A percentile compares a stretch with the other conserved stretches of the same genome.
phyloP scores from a whole-genome alignment of 1,140 invertebrate species.

The Scaptomyza pallida region DNA sequence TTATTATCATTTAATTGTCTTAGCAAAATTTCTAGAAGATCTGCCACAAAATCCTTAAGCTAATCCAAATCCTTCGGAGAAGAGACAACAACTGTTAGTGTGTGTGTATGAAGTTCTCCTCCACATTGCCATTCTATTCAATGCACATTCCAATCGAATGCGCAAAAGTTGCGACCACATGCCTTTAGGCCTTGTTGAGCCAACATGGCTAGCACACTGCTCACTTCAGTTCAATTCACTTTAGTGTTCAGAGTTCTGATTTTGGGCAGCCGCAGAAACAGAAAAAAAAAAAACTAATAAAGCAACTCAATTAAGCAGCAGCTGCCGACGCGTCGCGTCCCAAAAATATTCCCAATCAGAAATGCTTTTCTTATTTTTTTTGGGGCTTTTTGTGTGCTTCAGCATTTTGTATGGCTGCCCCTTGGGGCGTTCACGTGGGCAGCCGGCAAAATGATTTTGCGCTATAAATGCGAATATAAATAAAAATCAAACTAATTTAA shows the following conservation, averaged over 20 bases:
- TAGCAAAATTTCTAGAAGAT: too few relatives aligned
- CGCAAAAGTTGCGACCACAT: slow-evolving; percentile 16
- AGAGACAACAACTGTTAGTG: background rate
- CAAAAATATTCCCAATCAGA: slow-evolving; percentile 51
- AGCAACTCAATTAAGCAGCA: slow-evolving; percentile 70
- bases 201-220: too few relatives aligned
- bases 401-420: slow-evolving; percentile 50
- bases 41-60: too few relatives aligned
- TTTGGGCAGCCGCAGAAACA: background rate
- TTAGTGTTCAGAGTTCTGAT: slow-evolving; percentile 2
- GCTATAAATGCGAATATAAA: slow-evolving; percentile 58
- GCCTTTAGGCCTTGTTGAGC: too few relatives aligned
- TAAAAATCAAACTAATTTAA: slow-evolving; percentile 74
- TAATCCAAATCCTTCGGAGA: too few relatives aligned
- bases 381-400: slow-evolving; percentile 15
- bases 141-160: slow-evolving; percentile 4
- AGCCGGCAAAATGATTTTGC: slow-evolving; percentile 28
- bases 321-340: slow-evolving; percentile 24
- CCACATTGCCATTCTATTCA: background rate
- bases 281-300: slow-evolving; percentile 65
- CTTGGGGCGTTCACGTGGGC: slow-evolving; percentile 21
- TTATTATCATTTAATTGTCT: too few relatives aligned
- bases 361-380: slow-evolving; percentile 33
- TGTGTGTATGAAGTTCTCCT: background rate
- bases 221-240: too few relatives aligned